Base-by-base conservation (phyloP, 1,140 invertebrate species). In the Camponotus pennsylvanicus region DNA sequence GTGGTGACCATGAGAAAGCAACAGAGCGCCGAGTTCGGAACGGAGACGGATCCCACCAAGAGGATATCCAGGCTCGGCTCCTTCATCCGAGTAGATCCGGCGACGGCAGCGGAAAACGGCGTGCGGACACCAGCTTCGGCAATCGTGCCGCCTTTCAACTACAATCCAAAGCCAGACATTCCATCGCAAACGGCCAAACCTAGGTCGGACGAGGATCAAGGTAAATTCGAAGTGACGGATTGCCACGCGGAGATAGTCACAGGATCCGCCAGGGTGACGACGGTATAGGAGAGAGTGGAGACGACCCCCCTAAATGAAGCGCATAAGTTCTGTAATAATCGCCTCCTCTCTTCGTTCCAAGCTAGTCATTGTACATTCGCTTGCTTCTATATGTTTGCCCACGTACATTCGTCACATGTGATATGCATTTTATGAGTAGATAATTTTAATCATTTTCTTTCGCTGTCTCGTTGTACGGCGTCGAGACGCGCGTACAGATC, bases 71-170 rank as follows among this genome's bases (percentile, higher is more conserved):
- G 95, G 52, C 92, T 96, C 27, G 95, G 95, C 40, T 96, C 95
- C 11, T 96, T 96, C 78, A 94, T 95, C 45, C 89, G 92, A 15
- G 93, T 95, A 34, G 94, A 95, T n/a, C 86, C 93, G 32, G 88
- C 93, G 5, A 90, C 89, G 15, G 78, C 84, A 13, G 45, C 87
- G 61, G 86, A 90, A 2, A 87, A 85, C 8, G 37, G 64, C 8
- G 32, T 85, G 1, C 88, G 90, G 0, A 34, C 67, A 15, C 93
- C 94, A n/a, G 94, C 94, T 5, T 95, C 95, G 32, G 95, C 95
- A 8, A 94, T 96, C 61, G 95, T 96, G 18, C 92, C 94, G 18
- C 96, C 96, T 0, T 96, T 96, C 83, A 96, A 96, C 88, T 96
- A 96, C 76, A 95, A 94, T 70, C 95, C 95, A 6, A 92, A 90